These are phyloP conservation scores for Euwallacea fornicatus DNA, from an alignment of 1,140 invertebrate species.

Conservation along the genomic window DNA sequence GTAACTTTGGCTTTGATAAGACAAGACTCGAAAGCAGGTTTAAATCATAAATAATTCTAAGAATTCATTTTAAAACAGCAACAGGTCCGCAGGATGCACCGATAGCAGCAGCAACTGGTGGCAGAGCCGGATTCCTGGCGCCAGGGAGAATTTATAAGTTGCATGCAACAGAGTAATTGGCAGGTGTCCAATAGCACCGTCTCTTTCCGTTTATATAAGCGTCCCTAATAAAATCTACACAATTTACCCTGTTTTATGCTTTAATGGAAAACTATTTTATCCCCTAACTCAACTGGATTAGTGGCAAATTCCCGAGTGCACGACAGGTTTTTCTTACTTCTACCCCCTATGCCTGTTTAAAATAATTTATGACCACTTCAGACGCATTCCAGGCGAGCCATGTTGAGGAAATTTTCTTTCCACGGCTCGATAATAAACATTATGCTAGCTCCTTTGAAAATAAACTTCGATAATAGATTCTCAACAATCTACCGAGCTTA, in stretches of 20 bases:
- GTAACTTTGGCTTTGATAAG: too few species aligned
- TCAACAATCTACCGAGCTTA: conserved; percentile 9
- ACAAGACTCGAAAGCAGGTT: too few species aligned
- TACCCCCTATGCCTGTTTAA: too few species aligned
- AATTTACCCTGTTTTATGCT: background rate
- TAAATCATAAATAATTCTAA: conserved; percentile 1
- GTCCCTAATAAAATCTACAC: background rate
- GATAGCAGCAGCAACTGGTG: conserved; percentile 47
- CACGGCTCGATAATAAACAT: background rate
- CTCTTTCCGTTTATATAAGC: background rate
- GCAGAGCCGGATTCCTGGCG: conserved; percentile 48
- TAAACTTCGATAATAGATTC: conserved; percentile 12
- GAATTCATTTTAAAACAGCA: conserved; percentile 30
- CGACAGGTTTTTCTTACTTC: too few species aligned
- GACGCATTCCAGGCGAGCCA: too few species aligned
- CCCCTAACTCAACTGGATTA: background rate
- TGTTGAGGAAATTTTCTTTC: too few species aligned
- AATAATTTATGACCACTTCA: too few species aligned
- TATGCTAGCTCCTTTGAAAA: background rate
- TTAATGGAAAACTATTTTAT: conserved; percentile 1
- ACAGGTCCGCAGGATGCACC: conserved; percentile 39
- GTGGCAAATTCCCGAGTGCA: background rate
- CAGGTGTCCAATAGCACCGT: conserved; percentile 47
- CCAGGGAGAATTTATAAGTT: conserved; percentile 23
- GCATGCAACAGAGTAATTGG: conserved; percentile 52